Base-by-base conservation (phyloP, 2,888 invertebrate genomes). In the Cordylochernes scorpioides region DNA sequence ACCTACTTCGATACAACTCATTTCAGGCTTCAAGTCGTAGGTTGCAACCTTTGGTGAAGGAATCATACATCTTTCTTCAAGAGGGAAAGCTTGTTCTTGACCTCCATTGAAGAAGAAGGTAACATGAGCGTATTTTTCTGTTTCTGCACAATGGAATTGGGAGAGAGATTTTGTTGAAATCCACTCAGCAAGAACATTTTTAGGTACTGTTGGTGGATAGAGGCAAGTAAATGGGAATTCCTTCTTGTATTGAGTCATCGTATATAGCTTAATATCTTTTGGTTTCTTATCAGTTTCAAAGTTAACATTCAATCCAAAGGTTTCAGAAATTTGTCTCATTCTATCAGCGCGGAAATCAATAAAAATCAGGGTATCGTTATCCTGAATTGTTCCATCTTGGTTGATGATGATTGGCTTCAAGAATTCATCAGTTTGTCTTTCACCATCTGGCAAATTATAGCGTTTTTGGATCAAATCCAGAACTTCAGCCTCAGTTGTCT, bases 41-140 rank as follows among this genome's bases (percentile, higher is more conserved):
- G 55, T 55, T 24, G 54, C 48, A 10, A 55, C 55, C 42, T 53
- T 57, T 9, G 55, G 55, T 16, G 55, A 56, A 2, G 52, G 47
- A n/a, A 56, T 53, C 48, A 55, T 44, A 25, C 43, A 35, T 4
- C 55, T 42, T 10, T 53, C 54, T 41, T 55, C 55, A 7, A 35
- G 42, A 10, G 46, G 46, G 35, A 56, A 57, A 15, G 45, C 45
- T 16, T 43, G 43, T 38, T 55, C 55, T 24, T 46, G 44, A 4
- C 55, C 56, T n/a, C 55, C 55, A 34, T 55, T 55, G 46, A 55
- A 55, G 45, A 55, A 55, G 41, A 57, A 55, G 1, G 55, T 55
- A n/a, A 55, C 57, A 35, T 55, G 55, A 8, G 55, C 54, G 40
- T 57, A 55, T 35, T 55, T 52, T 31, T 55, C 52, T 3, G 54